Percentiles rank a stretch among this genome's conserved stretches.
phyloP scores from a whole-genome alignment of 2,888 invertebrate species.

The Alviniconcha strummeri region DNA sequence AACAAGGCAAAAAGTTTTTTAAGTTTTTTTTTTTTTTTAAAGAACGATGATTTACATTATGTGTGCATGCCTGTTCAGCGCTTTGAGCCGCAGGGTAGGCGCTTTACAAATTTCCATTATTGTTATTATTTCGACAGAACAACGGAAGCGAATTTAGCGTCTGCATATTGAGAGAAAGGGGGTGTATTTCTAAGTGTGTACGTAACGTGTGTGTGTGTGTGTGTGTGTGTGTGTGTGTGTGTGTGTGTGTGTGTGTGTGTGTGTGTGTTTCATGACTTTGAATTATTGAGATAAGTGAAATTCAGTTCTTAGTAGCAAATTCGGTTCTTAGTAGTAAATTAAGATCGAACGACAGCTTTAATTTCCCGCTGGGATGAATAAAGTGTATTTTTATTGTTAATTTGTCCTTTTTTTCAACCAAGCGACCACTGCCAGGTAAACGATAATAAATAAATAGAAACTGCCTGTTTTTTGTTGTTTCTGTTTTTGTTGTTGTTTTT shows the following conservation, averaged over 20 bases:
- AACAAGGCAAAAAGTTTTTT: background rate
- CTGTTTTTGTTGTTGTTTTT: no score
- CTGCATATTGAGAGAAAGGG: no score
- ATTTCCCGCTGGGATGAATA: background rate
- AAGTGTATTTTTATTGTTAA: background rate
- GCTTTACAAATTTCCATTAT: no score
- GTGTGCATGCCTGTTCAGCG: background rate
- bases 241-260: constrained; percentile 1
- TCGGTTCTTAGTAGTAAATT: no score
- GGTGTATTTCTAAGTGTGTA: background rate
- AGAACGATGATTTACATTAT: background rate
- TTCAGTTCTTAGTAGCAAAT: no score
- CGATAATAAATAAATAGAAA: no score
- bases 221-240: background rate
- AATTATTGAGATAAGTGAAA: background rate
- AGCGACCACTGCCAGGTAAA: background rate
- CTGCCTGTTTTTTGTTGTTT: no score
- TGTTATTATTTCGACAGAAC: no score
- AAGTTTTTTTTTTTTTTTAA: background rate
- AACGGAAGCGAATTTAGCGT: no score
- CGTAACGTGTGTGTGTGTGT: background rate
- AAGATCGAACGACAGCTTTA: background rate
- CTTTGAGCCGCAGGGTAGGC: no score
- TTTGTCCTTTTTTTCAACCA: background rate
- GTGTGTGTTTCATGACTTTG: background rate